A percentile compares a stretch with the other conserved stretches of the same genome.
These are phyloP conservation scores for Amazona guildingii DNA, from an alignment of 2,113 vertebrate species.

Conservation along the genomic window DNA sequence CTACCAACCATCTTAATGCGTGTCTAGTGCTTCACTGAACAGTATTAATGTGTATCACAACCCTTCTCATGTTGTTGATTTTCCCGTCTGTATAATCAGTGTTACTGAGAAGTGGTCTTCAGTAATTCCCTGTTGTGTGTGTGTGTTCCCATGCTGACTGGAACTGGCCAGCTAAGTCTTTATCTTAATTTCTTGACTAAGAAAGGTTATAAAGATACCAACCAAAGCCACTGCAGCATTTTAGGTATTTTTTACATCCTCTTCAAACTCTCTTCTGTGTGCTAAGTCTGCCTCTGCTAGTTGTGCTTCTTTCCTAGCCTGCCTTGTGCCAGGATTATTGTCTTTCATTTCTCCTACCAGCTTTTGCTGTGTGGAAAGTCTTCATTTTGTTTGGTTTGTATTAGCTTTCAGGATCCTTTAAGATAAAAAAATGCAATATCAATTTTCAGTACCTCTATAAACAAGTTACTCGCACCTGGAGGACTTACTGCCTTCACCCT, in stretches of 20 bases:
- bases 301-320: not conserved
- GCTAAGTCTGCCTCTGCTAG: not conserved
- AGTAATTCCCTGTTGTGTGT: not conserved
- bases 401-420: not conserved
- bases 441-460: not conserved
- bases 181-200: not conserved
- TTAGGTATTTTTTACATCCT: not conserved
- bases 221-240: not conserved
- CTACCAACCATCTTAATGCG: conserved; percentile 35
- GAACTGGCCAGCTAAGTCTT: not conserved
- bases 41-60: conserved; percentile 38
- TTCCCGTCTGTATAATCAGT: not conserved
- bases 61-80: conserved; percentile 7
- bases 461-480: not conserved
- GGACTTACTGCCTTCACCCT: not conserved
- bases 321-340: not conserved
- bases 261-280: not conserved
- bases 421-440: not conserved
- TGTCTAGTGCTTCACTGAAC: conserved; percentile 21
- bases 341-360: not conserved
- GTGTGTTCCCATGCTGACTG: not conserved
- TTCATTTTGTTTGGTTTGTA: not conserved
- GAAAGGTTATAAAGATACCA: not conserved
- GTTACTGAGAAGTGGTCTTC: not conserved
- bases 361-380: not conserved